phyloP scores from a whole-genome alignment of 2,113 vertebrate genomes.

The Larimichthys crocea region DNA sequence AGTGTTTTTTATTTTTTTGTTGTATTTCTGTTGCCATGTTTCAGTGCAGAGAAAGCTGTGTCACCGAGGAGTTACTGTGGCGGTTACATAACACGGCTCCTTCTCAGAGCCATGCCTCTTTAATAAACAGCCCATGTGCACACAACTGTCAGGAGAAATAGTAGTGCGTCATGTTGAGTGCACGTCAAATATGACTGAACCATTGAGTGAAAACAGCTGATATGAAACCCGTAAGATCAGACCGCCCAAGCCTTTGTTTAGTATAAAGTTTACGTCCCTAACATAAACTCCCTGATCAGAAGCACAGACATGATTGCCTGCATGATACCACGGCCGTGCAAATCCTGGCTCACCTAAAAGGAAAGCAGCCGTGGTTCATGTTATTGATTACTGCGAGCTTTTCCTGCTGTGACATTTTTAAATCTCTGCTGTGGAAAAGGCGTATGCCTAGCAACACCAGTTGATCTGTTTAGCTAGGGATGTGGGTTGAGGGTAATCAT shows the following conservation, averaged over 20 bases:
- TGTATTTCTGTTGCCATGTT: constrained; percentile 5
- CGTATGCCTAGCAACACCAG: background rate
- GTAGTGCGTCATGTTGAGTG: too few relatives aligned
- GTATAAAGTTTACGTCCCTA: background rate
- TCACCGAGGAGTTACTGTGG: background rate
- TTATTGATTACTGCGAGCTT: background rate
- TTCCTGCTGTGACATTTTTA: background rate
- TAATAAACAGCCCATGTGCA: background rate
- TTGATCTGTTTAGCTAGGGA: background rate
- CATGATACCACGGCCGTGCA: background rate
- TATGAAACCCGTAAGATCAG: background rate
- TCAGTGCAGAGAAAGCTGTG: constrained; percentile 8
- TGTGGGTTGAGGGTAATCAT: background rate
- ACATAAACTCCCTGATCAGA: background rate
- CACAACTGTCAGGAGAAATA: background rate
- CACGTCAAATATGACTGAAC: background rate
- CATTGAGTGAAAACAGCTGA: background rate
- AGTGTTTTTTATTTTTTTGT: background rate
- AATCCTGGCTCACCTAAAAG: background rate
- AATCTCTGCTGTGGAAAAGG: background rate
- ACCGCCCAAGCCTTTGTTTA: background rate
- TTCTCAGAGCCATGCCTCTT: background rate
- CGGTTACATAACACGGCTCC: background rate
- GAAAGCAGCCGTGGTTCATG: background rate
- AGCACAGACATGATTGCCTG: background rate